A percentile compares a stretch with the other conserved stretches of the same genome.
Conservation (phyloP, 2,797 vertebrate genomes). For the Limnodromus scolopaceus region DNA sequence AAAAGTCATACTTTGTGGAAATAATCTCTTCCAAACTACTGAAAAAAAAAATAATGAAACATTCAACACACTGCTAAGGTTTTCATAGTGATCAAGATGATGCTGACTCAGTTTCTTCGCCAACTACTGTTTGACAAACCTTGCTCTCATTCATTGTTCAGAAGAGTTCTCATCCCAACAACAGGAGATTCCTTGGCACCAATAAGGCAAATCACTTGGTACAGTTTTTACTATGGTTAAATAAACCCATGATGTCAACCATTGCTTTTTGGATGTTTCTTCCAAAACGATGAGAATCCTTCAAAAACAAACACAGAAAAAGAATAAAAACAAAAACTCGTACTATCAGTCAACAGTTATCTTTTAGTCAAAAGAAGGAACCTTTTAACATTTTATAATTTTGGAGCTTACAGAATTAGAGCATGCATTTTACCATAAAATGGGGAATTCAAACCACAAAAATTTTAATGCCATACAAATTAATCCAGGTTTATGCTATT, state of each 20-base stretch:
- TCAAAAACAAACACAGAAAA: background rate
- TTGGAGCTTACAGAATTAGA: background rate
- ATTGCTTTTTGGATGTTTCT: slow-evolving; percentile 86
- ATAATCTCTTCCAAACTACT: slow-evolving; percentile 25
- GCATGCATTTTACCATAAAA: background rate
- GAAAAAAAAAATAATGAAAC: background rate
- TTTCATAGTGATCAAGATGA: background rate
- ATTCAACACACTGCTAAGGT: background rate
- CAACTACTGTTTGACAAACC: background rate
- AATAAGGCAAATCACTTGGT: slow-evolving; percentile 58
- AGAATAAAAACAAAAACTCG: background rate
- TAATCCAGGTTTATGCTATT: background rate
- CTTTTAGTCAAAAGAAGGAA: background rate
- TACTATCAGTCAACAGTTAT: background rate
- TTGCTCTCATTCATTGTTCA: slow-evolving; percentile 17
- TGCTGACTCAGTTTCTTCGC: background rate
- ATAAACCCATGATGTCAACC: slow-evolving; percentile 87
- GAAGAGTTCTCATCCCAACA: slow-evolving; percentile 2
- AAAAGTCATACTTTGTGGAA: background rate
- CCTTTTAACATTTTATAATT: background rate
- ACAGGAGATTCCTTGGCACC: background rate
- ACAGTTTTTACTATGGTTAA: slow-evolving; percentile 78
- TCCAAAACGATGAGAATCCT: slow-evolving; percentile 97
- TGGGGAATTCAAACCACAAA: background rate
- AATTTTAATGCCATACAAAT: background rate